These are phyloP conservation scores for Gallinago media DNA, from an alignment of 2,113 vertebrate species.

Conservation along the genomic window DNA sequence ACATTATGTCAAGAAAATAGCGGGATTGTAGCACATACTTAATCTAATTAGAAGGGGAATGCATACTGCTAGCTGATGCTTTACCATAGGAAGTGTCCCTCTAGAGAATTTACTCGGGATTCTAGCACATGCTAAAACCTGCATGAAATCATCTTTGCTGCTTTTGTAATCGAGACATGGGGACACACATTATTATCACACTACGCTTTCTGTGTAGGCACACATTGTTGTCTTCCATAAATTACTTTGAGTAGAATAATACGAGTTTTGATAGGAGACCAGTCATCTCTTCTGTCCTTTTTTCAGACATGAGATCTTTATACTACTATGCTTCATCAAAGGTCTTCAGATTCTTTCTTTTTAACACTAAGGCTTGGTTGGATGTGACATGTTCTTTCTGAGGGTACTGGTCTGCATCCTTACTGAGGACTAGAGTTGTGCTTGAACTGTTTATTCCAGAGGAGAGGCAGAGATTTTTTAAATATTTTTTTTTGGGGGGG, in stretches of 20 bases:
- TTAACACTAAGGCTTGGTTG: background rate
- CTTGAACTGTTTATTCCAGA: background rate
- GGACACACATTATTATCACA: background rate
- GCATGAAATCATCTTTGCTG: background rate
- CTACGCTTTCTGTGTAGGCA: background rate
- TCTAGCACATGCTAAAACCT: background rate
- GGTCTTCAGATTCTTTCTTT: background rate
- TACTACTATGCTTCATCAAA: background rate
- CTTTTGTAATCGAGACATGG: background rate
- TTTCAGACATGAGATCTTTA: background rate
- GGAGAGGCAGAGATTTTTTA: background rate
- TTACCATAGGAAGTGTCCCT: background rate
- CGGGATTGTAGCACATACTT: background rate
- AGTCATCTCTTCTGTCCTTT: background rate
- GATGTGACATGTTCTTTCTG: background rate
- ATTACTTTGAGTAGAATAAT: background rate
- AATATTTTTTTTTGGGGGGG: too few relatives aligned
- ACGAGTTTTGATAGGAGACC: background rate
- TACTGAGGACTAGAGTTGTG: background rate
- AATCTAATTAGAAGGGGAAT: rapidly evolving
- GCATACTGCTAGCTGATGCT: background rate
- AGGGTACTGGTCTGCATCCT: background rate
- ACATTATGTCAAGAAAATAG: background rate
- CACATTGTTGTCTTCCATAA: background rate
- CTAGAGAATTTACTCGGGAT: background rate